These are phyloP conservation scores for Scaptomyza polygonia DNA, from an alignment of 2,888 invertebrate species.

Conservation along the genomic window DNA sequence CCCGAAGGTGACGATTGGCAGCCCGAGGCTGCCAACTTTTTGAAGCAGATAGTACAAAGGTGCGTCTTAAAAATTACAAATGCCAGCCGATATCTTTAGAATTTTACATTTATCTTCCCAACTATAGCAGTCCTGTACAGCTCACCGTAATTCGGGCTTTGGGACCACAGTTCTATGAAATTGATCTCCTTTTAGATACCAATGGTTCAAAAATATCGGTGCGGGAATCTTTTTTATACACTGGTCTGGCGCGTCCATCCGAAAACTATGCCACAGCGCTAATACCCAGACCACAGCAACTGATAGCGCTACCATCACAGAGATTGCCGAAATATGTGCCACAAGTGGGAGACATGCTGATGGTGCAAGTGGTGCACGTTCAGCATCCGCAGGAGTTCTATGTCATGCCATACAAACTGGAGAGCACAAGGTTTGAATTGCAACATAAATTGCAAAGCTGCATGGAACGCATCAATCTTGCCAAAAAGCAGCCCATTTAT, in stretches of 20 bases:
- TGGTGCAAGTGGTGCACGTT: slow-evolving; percentile 86
- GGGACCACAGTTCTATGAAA: slow-evolving; percentile 68
- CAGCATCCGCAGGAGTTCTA: slow-evolving; percentile 88
- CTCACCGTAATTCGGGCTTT: slow-evolving; percentile 47
- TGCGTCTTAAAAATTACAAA: slow-evolving; percentile 78
- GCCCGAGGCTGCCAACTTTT: slow-evolving; percentile 85
- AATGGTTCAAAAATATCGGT: slow-evolving; percentile 82
- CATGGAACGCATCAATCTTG: slow-evolving; percentile 34
- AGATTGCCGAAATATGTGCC: slow-evolving; percentile 19
- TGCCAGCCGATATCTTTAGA: background rate
- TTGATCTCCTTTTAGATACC: slow-evolving; percentile 84
- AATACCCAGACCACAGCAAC: slow-evolving; percentile 15
- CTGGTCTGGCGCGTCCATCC: slow-evolving; percentile 70
- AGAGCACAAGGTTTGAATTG: slow-evolving; percentile 2
- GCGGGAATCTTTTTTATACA: slow-evolving; percentile 83
- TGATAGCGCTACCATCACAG: slow-evolving; percentile 38
- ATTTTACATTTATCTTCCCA: background rate
- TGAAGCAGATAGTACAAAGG: slow-evolving; percentile 87
- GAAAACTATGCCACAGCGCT: background rate
- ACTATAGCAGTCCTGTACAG: slow-evolving; percentile 63
- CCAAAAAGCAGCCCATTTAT: slow-evolving; percentile 73
- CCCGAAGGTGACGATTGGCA: slow-evolving; percentile 86
- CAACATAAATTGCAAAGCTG: slow-evolving; percentile 52
- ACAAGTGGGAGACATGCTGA: slow-evolving; percentile 62
- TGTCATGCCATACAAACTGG: slow-evolving; percentile 83